These are phyloP conservation scores for Hydrozoanthus tunicans DNA, from an alignment of 64 coral and sea anemone species.

Conservation along the genomic window DNA sequence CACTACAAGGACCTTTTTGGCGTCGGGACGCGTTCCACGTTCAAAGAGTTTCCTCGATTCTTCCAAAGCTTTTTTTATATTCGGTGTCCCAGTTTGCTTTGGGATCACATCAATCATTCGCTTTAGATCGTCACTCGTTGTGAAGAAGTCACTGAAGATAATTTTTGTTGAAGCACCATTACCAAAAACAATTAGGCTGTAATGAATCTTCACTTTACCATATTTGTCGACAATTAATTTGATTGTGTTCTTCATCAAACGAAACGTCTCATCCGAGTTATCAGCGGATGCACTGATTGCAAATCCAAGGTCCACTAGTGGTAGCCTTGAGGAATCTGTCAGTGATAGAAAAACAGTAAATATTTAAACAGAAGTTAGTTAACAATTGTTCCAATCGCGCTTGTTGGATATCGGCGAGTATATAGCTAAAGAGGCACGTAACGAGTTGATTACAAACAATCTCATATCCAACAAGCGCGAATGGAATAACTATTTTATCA, in stretches of 20 bases:
- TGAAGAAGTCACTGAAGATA: constrained; percentile 28
- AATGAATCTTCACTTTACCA: constrained; percentile 31
- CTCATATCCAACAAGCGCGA: background rate
- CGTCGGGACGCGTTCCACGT: constrained; percentile 13
- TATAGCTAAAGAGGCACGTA: no score
- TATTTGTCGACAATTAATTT: constrained; percentile 41
- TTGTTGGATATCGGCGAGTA: no score
- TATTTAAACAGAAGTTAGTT: no score
- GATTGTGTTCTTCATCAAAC: constrained; percentile 22
- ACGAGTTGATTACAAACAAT: background rate
- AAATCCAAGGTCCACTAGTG: constrained; percentile 41
- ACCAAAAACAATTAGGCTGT: constrained; percentile 38
- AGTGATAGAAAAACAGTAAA: no score
- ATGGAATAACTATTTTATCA: background rate
- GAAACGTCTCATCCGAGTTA: constrained; percentile 2
- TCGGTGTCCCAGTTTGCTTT: constrained; percentile 37
- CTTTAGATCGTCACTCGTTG: constrained; percentile 13
- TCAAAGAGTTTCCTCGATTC: constrained; percentile 50
- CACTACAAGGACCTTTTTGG: constrained; percentile 47
- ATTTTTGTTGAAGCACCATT: constrained; percentile 16
- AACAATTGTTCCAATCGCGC: no score
- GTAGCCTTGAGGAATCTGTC: constrained; percentile 9
- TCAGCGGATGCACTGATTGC: constrained; percentile 31
- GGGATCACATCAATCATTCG: constrained; percentile 14
- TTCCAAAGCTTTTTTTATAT: constrained; percentile 20